Evolutionary conservation across 2,888 invertebrate species (phyloP), one percentile per base, ranked within the genome.

Genomic region (Ochropleura leucogaster): DNA sequence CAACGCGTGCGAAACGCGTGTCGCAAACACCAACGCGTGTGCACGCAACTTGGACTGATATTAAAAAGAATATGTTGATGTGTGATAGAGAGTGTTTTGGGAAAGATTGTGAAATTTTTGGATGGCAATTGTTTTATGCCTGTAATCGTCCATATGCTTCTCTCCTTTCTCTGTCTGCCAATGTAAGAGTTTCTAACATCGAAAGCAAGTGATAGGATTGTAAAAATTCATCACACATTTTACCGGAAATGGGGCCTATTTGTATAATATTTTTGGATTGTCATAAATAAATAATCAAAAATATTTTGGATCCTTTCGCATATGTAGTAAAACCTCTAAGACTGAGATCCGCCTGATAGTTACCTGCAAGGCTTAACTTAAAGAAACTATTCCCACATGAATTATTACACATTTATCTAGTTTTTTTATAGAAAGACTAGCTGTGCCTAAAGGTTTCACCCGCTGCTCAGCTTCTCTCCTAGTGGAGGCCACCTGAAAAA

Each of bases 61-160:
- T 95, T 95, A 95, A 93, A 94, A 92, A 85, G 90, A 94, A 94
- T 94, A 94, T 92, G 92, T 89, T 93, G 92, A 91, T 91, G 90
- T 83, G 79, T 74, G 80, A 78, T 82, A 79, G 62, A 80, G 86
- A 63, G 84, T 83, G 85, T 85, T 83, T 46, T 4, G 30, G 18
- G 30, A 77, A 62, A 53, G 84, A 84, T 83, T 0, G 18, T 20
- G 6, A 5, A 42, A 46, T 46, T 64, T 4, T 44, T 77, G 7
- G 42, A 0, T 3, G n/a, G 14, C 30, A 7, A 12, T 40, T n/a
- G 49, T 65, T 49, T 65, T 40, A 30, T 49, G 12, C 5, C 20
- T 46, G 16, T 63, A 9, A 20, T 20, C 30, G 44, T 46, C 5
- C 30, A 30, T 30, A 4, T 18, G 18, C 18, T 65, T 30, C 18